phyloP scores from a whole-genome alignment of 2,113 vertebrate species.

The Scartelaos histophorus region DNA sequence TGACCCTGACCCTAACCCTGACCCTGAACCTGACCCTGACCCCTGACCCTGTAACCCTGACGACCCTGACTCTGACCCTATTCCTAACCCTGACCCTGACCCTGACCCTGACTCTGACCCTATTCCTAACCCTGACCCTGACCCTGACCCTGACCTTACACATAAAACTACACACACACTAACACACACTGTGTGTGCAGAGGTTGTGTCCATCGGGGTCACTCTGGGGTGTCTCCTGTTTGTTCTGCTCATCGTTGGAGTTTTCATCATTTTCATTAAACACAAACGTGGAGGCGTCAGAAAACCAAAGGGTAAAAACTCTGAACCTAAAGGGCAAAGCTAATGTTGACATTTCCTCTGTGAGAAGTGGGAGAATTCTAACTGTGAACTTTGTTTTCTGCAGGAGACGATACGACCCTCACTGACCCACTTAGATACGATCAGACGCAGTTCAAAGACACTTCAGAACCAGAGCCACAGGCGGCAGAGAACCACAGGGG shows the following conservation, averaged over 20 bases:
- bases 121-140: neutral
- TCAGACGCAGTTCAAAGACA: neutral
- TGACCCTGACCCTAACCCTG: neutral
- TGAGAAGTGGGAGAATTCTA: neutral
- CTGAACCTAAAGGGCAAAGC: neutral
- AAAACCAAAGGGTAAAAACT: constrained; percentile 28
- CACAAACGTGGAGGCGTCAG: constrained; percentile 21
- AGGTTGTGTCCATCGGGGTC: constrained; percentile 30
- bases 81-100: neutral
- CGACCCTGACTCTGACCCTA: neutral
- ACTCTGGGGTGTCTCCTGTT: constrained; percentile 32
- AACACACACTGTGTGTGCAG: constrained; percentile 33
- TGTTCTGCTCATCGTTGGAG: constrained; percentile 13
- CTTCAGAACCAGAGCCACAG: neutral
- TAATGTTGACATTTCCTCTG: neutral
- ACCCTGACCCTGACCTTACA: neutral
- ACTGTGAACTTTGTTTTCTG: neutral
- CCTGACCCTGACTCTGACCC: neutral
- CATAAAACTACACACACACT: neutral
- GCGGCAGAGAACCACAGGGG: neutral
- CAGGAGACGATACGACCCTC: constrained; percentile 13
- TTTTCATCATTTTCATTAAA: constrained; percentile 52
- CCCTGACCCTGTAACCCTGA: neutral
- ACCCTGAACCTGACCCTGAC: neutral
- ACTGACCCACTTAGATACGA: neutral